Conservation (phyloP, 2,797 vertebrate species). For the Enteromius unitaeniatus region DNA sequence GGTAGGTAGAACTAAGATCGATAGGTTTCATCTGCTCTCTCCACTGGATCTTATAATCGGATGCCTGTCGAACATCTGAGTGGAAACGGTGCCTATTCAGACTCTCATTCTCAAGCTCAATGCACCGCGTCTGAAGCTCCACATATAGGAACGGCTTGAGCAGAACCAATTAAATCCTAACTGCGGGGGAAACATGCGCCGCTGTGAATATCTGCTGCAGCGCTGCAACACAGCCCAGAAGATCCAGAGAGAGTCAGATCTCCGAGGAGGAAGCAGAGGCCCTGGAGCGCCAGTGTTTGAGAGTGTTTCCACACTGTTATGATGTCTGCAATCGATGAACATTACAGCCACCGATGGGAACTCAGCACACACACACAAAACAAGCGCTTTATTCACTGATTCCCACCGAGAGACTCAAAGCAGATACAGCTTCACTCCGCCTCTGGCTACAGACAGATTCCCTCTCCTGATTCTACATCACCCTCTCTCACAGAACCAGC, state of each 20-base stretch:
- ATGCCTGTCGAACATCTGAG: neutral
- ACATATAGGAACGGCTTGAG: slow-evolving; percentile 47
- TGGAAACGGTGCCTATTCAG: neutral
- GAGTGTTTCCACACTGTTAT: neutral
- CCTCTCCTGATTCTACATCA: neutral
- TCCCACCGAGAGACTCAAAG: neutral
- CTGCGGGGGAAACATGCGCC: slow-evolving; percentile 49
- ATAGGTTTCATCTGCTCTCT: neutral
- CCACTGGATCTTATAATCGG: neutral
- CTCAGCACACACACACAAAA: slow-evolving; percentile 6
- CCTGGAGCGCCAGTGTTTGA: slow-evolving; percentile 34
- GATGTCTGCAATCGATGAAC: slow-evolving; percentile 36
- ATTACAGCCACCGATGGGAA: slow-evolving; percentile 20
- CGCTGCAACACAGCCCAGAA: neutral
- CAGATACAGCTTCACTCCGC: neutral
- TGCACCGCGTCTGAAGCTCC: slow-evolving; percentile 1
- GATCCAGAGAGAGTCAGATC: neutral
- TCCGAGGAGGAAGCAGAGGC: slow-evolving; percentile 30
- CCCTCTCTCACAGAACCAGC: neutral
- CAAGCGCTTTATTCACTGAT: neutral
- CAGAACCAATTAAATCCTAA: slow-evolving; percentile 63
- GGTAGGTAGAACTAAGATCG: neutral
- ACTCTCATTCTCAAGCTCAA: neutral
- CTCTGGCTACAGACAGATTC: slow-evolving; percentile 7
- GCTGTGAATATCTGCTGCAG: slow-evolving; percentile 32